phyloP scores from a whole-genome alignment of 2,888 invertebrate species.

The Machimus rusticus region DNA sequence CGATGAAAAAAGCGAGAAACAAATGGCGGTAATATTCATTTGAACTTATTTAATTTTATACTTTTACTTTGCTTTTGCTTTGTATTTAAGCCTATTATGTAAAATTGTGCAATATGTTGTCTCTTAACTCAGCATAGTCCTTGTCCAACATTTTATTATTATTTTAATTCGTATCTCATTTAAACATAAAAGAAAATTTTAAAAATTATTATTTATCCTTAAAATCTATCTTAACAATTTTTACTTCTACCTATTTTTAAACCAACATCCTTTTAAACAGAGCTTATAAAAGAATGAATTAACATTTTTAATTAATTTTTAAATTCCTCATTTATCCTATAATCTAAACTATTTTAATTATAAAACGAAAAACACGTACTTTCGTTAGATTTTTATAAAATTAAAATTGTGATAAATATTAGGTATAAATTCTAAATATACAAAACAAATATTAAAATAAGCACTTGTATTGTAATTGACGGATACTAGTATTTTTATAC shows the following conservation, averaged over 20 bases:
- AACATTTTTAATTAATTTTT: no score
- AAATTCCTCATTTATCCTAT: not conserved
- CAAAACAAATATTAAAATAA: not conserved
- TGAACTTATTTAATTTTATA: conserved; percentile 17
- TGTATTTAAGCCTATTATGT: not conserved
- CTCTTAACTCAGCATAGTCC: not conserved
- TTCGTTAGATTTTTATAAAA: no score
- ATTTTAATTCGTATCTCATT: not conserved
- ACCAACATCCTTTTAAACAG: no score
- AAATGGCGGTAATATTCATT: conserved; percentile 51
- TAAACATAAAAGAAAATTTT: not conserved
- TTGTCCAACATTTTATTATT: not conserved
- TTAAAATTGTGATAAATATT: not conserved
- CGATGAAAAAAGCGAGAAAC: conserved; percentile 57
- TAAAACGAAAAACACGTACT: not conserved
- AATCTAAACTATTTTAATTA: not conserved
- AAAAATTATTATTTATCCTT: not conserved
- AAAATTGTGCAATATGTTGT: not conserved
- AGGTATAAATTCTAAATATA: not conserved
- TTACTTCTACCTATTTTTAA: not conserved
- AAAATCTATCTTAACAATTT: not conserved
- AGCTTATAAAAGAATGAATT: no score
- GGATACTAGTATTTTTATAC: not conserved
- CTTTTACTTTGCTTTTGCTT: conserved; percentile 1
- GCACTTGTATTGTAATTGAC: not conserved